Percentiles rank a stretch among this genome's conserved stretches.
Evolutionary conservation across 2,113 vertebrate genomes (phyloP).

Genomic region (Psammodynastes pulverulentus): DNA sequence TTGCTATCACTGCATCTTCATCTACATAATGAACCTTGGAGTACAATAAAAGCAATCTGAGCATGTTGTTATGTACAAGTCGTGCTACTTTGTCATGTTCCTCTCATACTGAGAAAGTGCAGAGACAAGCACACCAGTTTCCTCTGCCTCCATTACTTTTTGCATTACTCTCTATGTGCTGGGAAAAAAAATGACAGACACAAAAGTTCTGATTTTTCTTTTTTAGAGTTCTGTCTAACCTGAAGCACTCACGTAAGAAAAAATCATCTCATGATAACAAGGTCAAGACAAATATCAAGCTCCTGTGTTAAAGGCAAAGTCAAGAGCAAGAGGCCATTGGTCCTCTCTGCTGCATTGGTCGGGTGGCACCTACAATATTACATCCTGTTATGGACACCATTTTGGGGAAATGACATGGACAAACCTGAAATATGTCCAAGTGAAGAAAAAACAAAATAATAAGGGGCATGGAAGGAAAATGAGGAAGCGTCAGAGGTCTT

Average conservation of each 20-base stretch:
- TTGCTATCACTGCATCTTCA: background rate
- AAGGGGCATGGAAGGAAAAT: background rate
- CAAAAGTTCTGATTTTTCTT: background rate
- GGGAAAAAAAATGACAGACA: background rate
- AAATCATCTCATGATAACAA: background rate
- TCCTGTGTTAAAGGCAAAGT: background rate
- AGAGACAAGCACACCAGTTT: background rate
- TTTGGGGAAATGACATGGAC: background rate
- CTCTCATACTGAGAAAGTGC: background rate
- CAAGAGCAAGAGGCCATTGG: background rate
- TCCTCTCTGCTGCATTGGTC: background rate
- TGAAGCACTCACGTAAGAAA: background rate
- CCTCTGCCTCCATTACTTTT: background rate
- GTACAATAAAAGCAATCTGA: background rate
- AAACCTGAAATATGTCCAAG: background rate
- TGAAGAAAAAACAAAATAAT: background rate
- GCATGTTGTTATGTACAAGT: background rate
- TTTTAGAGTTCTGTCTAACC: background rate
- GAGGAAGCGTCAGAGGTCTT: background rate
- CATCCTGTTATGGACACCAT: background rate
- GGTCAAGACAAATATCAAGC: background rate
- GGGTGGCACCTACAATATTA: background rate
- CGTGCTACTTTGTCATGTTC: background rate
- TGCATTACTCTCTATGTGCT: background rate
- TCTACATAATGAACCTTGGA: background rate